Base-by-base conservation (phyloP, 2,888 invertebrate species). In the Rhabditoides inermis region DNA sequence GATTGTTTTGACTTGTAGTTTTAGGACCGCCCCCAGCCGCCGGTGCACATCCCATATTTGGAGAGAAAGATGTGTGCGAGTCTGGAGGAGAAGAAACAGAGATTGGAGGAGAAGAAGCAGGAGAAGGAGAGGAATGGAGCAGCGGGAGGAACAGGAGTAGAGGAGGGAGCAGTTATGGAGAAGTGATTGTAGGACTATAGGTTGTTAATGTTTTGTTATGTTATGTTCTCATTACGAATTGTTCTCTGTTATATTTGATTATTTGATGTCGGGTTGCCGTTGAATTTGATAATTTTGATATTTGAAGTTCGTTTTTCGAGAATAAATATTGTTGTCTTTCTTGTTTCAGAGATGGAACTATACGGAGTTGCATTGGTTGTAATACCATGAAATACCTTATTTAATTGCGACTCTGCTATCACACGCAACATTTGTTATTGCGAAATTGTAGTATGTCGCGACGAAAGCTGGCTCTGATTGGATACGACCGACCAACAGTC, bases 1-100 rank as follows among this genome's bases (percentile, higher is more conserved):
- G n/a, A n/a, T n/a, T n/a, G n/a, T n/a, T n/a, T n/a, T n/a, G n/a
- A n/a, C n/a, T n/a, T n/a, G n/a, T 32, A 15, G 20, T 45, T 63
- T 40, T 36, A 72, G 61, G 62, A 60, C 51, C 57, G 59, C 15
- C 57, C 60, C 20, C 51, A 56, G 26, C 51, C 56, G 1, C 10
- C 26, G 6, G 63, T 59, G 12, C 64, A 71, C 53, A 41, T 60
- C 10, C 68, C 67, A 3, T 61, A 70, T 35, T 40, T 58, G 32
- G 49, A 68, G 25, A 40, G 70, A 3, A 53, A 58, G 2, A 58
- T 44, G 25, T 73, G 73, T 48, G 65, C 61, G 27, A 65, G 62
- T 40, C 46, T 73, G 44, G 63, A 69, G 49, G 49, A 46, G 35
- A 69, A 67, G 37, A 51, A 42, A 2, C 51, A 50, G 37, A 70